Evolutionary conservation across 2,797 vertebrate genomes (phyloP), one percentile per base, ranked within the genome.

Genomic region (Muscicapa comitata): DNA sequence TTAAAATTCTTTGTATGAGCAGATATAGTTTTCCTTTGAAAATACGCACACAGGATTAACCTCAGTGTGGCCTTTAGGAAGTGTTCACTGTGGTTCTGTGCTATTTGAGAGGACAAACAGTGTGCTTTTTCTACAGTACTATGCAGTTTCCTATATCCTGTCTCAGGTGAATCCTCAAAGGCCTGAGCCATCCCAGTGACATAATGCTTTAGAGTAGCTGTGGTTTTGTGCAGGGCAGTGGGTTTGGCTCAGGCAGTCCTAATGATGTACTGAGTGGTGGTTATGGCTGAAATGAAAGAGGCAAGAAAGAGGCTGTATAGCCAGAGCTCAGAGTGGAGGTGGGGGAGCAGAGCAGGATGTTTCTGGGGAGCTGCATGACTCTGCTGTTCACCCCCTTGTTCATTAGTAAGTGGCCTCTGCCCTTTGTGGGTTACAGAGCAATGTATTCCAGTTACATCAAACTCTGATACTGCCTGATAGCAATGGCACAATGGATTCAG

Each of bases 231-330:
- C 78, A 90, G 79, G 86, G 35, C 50, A 8, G 10, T 91, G 48
- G 93, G 58, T 83, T 94, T 78, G 76, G 82, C 85, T 75, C 87
- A 88, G 89, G 55, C 54, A 76, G n/a, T 72, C 48, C 85, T 88
- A 81, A 94, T 86, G 85, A 91, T 62, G 75, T 71, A 61, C 72
- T 86, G 81, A 84, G 51, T 26, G 73, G 43, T 72, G n/a, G 37
- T 79, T 43, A 58, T 29, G 59, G 73, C 70, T 0, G 0, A 88
- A 96, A 81, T 45, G 28, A 73, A 86, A 35, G 48, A 73, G 70
- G 62, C 54, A 58, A 84, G 79, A 40, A 81, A 35, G 35, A 35
- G 35, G 35, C 28, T 61, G 47, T 53, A 9, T 24, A 68, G 58
- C 75, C 51, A 73, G 66, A 70, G 73, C 62, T 86, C 55, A 42